phyloP scores from a whole-genome alignment of 1,140 invertebrate species.

The Temnothorax nylanderi region DNA sequence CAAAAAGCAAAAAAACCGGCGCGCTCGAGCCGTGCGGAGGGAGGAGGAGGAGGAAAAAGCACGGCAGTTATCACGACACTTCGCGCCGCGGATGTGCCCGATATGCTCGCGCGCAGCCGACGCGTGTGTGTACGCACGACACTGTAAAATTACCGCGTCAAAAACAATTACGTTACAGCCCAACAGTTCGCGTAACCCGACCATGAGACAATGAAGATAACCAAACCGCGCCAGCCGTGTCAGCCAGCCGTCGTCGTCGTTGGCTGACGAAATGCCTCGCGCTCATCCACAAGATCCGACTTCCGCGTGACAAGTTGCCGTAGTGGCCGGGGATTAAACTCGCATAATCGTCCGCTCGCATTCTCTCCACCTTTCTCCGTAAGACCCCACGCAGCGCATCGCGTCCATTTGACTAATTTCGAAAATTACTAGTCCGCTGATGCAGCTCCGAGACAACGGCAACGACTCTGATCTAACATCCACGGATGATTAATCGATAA shows the following conservation, averaged over 20 bases:
- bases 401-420: constrained; percentile 32
- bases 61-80: constrained; percentile 78
- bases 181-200: constrained; percentile 76
- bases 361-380: not conserved
- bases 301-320: constrained; percentile 43
- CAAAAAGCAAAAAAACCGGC: constrained; percentile 64
- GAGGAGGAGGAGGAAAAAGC: constrained; percentile 74
- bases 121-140: constrained; percentile 82
- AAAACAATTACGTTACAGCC: constrained; percentile 84
- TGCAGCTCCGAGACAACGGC: not conserved
- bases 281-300: not conserved
- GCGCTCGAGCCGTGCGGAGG: constrained; percentile 15
- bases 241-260: constrained; percentile 20
- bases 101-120: constrained; percentile 38
- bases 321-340: constrained; percentile 27
- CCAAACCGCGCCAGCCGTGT: constrained; percentile 23
- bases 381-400: not conserved
- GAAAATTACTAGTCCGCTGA: constrained; percentile 34
- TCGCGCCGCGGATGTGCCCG: constrained; percentile 59
- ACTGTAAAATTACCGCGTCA: constrained; percentile 86
- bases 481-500: constrained; percentile 32
- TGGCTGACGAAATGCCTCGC: constrained; percentile 29
- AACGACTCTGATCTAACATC: constrained; percentile 11
- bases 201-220: constrained; percentile 69
- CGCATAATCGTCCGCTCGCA: constrained; percentile 37